Base-by-base conservation (phyloP, 2,797 vertebrate species). In the Austrolebias charrua region DNA sequence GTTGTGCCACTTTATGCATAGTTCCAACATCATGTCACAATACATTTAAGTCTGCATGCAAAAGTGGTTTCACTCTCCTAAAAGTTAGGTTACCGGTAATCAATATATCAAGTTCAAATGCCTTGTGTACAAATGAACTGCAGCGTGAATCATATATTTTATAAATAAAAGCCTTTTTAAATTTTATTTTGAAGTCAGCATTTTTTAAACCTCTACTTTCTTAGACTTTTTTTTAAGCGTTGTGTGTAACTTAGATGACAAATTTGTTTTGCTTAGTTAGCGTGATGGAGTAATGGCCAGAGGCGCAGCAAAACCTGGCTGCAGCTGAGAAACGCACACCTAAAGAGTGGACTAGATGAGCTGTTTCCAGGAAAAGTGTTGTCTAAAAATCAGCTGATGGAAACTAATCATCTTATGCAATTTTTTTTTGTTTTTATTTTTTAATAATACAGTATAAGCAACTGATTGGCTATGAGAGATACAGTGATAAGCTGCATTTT, bases 21-120 rank as follows among this genome's bases (percentile, higher is more conserved):
- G n/a, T n/a, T n/a, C n/a, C n/a, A n/a, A n/a, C n/a, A n/a, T n/a
- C n/a, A n/a, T n/a, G n/a, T n/a, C n/a, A n/a, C n/a, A n/a, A n/a
- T n/a, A n/a, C n/a, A n/a, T n/a, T 0, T 1, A 71, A 62, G 66
- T 47, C 42, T 58, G 55, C 33, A 31, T 15, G 19, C 43, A 2
- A 42, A 54, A 71, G 51, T 40, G 33, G 16, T 18, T 47, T 74
- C 52, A 42, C n/a, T 18, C 56, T 54, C 44, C 62, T 60, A 62
- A 76, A 61, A 28, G 10, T 71, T 51, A 31, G 35, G 43, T 46
- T 55, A n/a, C n/a, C n/a, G n/a, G n/a, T n/a, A 16, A 48, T 47
- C 16, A 42, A 16, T 49, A 54, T 13, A 48, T 63, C n/a, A 47
- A 43, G 48, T 40, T 14, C 28, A 28, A 12, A 59, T 45, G 24